Base-by-base conservation (phyloP, 2,113 vertebrate species). In the Oxyura jamaicensis region DNA sequence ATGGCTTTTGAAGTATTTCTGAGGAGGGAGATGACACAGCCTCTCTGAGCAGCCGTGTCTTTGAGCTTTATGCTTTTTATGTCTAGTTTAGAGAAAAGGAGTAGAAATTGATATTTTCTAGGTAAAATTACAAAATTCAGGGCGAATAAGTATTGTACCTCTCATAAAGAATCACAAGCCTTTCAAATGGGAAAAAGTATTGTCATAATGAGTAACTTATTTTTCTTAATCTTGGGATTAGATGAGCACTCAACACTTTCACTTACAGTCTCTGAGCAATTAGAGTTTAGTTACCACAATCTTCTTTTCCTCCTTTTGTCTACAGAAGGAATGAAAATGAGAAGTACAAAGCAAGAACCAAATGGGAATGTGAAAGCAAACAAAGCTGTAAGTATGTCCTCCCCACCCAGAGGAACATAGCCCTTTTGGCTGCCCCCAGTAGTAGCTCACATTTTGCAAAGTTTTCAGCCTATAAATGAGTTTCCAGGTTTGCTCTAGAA, bases 281-380 rank as follows among this genome's bases (percentile, higher is more conserved):
- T 78, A 55, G 4, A 62, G 10, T 60, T 80, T n/a, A 66, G 50
- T 80, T 67, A 52, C 39, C 8, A 1, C 10, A 26, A 28, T 76
- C 6, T 67, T 67, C 79, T 69, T 83, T 63, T 60, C 3, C 52
- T 66, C 39, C 8, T 84, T 76, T 79, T 93, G 21, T 42, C 31
- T 95, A 82, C 69, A 99, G 99, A 99, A 96, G 99, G 99, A 84
- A 99, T 99, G 99, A 99, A 99, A 98, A 99, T 99, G 98, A 99
- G 99, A 97, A 99, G 98, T 91, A 97, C 98, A 15, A 99, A 99
- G 95, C 98, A 98, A 59, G 99, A 99, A 90, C 95, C 98, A 65
- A 99, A 99, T 83, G 99, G 99, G 80, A 99, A 98, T 79, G 98
- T 98, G 92, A 99, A 99, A 97, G 91, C 97, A 76, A 98, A 95